Conservation (phyloP, 2,113 vertebrate genomes). For the Mandrillus leucophaeus region DNA sequence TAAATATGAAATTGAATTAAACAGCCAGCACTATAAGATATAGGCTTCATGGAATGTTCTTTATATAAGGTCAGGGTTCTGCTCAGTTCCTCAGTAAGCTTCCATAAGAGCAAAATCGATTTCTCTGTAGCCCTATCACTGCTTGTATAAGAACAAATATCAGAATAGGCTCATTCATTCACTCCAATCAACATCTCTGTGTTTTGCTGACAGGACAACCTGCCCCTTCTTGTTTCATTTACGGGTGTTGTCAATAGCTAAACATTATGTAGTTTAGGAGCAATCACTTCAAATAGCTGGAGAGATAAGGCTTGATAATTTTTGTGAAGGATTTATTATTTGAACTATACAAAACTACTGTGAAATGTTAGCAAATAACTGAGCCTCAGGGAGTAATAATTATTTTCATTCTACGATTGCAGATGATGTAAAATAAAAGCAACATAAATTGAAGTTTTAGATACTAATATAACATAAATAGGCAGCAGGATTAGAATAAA, state of each 20-base stretch:
- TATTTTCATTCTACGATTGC: slow-evolving; percentile 76
- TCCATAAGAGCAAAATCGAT: neutral
- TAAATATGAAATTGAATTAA: neutral
- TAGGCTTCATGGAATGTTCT: neutral
- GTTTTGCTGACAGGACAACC: slow-evolving; percentile 53
- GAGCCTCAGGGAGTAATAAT: slow-evolving; percentile 72
- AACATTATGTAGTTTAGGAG: slow-evolving; percentile 70
- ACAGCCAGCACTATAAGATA: neutral
- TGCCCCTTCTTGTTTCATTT: slow-evolving; percentile 76
- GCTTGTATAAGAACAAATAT: neutral
- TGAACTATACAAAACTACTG: slow-evolving; percentile 72
- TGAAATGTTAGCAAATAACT: slow-evolving; percentile 83
- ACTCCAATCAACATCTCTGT: slow-evolving; percentile 40
- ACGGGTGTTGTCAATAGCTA: slow-evolving; percentile 53
- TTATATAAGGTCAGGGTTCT: neutral
- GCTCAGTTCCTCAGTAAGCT: neutral
- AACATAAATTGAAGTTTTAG: slow-evolving; percentile 74
- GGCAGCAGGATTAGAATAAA: slow-evolving; percentile 81
- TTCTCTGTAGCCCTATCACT: neutral
- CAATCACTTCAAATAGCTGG: slow-evolving; percentile 57
- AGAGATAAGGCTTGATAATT: slow-evolving; percentile 37
- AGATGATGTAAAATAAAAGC: slow-evolving; percentile 79
- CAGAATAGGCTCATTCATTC: neutral
- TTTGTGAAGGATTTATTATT: slow-evolving; percentile 64
- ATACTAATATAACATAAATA: slow-evolving; percentile 84